Evolutionary conservation across 1,140 invertebrate species (phyloP).

Genomic region (Tetragonula clypearis): DNA sequence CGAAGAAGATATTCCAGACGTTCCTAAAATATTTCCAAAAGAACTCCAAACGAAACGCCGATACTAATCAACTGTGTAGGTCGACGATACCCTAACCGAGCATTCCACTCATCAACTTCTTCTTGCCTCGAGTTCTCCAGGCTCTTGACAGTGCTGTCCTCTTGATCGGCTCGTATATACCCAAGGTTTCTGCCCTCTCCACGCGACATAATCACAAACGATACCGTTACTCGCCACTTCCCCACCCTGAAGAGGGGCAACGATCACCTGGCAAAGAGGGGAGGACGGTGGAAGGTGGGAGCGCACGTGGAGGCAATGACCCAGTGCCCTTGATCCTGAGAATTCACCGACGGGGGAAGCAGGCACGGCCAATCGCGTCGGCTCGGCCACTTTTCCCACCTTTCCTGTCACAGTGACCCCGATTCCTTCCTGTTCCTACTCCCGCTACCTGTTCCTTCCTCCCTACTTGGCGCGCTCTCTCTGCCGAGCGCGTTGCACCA

Average conservation of each 20-base stretch:
- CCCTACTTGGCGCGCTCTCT: conserved; percentile 27
- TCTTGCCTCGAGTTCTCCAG: neutral
- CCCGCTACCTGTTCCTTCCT: conserved; percentile 42
- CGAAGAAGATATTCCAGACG: neutral
- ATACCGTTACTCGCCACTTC: conserved; percentile 69
- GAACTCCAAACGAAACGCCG: neutral
- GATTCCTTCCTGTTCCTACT: conserved; percentile 64
- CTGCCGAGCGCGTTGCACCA: neutral
- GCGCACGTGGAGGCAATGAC: conserved; percentile 68
- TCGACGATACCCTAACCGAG: neutral
- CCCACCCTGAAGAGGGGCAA: conserved; percentile 13
- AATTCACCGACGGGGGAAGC: conserved; percentile 28
- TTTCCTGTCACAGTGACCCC: conserved; percentile 63
- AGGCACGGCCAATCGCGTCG: conserved; percentile 64
- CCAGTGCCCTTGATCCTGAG: conserved; percentile 72
- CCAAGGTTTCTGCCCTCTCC: conserved; percentile 37
- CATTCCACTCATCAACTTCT: neutral
- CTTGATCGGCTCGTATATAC: conserved; percentile 60
- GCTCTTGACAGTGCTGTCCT: conserved; percentile 57
- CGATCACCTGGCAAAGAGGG: neutral
- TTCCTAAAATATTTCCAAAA: neutral
- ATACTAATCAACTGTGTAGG: too few species aligned
- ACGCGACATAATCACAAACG: conserved; percentile 65
- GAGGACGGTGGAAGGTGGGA: conserved; percentile 23
- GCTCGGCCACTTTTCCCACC: conserved; percentile 57